A percentile compares a stretch with the other conserved stretches of the same genome.
phyloP scores from a whole-genome alignment of 2,113 vertebrate species.

The Entomyzon cyanotis region DNA sequence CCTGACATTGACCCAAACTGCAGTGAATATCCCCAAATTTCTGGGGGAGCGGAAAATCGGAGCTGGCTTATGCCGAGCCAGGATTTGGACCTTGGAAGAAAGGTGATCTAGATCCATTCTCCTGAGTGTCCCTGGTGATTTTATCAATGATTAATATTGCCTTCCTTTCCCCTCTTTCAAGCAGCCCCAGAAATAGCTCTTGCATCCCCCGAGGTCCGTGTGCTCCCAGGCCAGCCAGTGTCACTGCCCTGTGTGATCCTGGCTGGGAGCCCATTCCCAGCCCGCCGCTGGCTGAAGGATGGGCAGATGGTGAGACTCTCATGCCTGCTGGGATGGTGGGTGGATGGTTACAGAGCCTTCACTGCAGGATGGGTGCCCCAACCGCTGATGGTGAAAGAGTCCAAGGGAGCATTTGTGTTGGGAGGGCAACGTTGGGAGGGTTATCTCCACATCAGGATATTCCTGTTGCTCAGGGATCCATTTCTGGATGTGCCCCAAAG shows the following conservation, averaged over 20 bases:
- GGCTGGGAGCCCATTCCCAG: conserved; percentile 83
- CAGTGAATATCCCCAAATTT: background rate
- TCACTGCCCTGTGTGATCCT: conserved; percentile 85
- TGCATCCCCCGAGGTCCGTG: conserved; percentile 69
- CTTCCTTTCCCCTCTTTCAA: background rate
- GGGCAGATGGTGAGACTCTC: conserved; percentile 75
- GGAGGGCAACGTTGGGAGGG: fast-evolving
- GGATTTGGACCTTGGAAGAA: background rate
- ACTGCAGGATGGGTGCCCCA: too few relatives aligned
- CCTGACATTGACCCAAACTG: background rate
- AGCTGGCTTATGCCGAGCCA: background rate
- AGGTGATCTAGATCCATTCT: background rate
- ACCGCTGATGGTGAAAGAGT: background rate
- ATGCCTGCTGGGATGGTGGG: fast-evolving
- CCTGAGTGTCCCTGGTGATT: fast-evolving
- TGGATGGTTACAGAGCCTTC: background rate
- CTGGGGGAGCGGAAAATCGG: fast-evolving
- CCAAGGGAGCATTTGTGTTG: background rate
- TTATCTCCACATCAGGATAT: background rate
- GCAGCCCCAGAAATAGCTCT: conserved; percentile 83
- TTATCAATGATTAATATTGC: background rate
- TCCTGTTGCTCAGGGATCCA: background rate
- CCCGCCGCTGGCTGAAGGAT: conserved; percentile 83
- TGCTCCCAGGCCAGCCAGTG: conserved; percentile 77
- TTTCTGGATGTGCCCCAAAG: background rate